Conservation (phyloP, 1,140 invertebrate species). For the Venturia canescens region DNA sequence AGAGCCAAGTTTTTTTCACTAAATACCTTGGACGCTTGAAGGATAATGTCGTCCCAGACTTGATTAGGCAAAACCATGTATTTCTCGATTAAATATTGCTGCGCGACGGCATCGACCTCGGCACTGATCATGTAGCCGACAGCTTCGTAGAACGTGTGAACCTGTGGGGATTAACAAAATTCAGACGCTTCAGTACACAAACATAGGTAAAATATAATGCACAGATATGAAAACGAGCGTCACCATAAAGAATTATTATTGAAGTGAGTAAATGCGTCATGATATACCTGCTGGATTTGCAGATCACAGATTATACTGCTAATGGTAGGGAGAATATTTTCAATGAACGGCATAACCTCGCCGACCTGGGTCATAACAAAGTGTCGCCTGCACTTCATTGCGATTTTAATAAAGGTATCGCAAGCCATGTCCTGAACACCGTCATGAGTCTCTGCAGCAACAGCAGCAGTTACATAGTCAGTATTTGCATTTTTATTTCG, state of each 20-base stretch:
- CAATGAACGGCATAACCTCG: constrained; percentile 98
- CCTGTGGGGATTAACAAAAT: constrained; percentile 77
- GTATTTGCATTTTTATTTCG: background rate
- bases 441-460: constrained; percentile 94
- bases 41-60: constrained; percentile 99
- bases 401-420: constrained; percentile 99
- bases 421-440: constrained; percentile 99
- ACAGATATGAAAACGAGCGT: background rate
- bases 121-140: constrained; percentile 99
- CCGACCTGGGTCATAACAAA: constrained; percentile 98
- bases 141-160: constrained; percentile 99
- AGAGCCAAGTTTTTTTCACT: constrained; percentile 21
- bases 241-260: constrained; percentile 34
- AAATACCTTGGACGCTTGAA: constrained; percentile 90
- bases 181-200: background rate
- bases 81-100: constrained; percentile 96
- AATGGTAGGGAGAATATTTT: constrained; percentile 98
- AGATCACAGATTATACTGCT: constrained; percentile 99
- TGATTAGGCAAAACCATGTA: constrained; percentile 99
- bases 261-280: background rate
- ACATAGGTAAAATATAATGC: background rate
- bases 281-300: constrained; percentile 92
- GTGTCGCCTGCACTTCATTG: constrained; percentile 98
- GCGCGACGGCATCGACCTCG: constrained; percentile 91
- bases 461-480: constrained; percentile 21